Conservation (phyloP, 92 coral and sea anemone genomes). For the Porites rus region DNA sequence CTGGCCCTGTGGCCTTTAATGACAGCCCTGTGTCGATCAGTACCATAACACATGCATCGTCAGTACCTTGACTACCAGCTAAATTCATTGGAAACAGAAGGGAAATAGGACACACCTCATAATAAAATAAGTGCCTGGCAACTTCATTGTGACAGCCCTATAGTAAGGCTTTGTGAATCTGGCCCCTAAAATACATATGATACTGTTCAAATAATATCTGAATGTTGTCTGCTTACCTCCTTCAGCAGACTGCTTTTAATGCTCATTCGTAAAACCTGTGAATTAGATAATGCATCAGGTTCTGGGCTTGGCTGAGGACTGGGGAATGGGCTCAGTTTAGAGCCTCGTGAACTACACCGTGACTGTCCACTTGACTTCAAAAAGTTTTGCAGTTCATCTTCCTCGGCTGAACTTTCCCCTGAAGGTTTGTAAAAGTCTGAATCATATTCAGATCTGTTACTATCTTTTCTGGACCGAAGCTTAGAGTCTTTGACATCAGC, state of each 20-base stretch:
- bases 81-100: no score
- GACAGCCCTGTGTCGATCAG: no score
- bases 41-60: no score
- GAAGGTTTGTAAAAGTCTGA: slow-evolving; percentile 89
- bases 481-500: slow-evolving; percentile 47
- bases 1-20: no score
- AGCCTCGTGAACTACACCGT: slow-evolving; percentile 83
- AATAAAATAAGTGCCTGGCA: no score
- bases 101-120: no score
- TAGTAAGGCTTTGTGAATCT: no score
- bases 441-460: slow-evolving; percentile 81
- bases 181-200: no score
- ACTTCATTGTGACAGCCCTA: no score
- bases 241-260: slow-evolving; percentile 90
- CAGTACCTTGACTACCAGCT: no score
- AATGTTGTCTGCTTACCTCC: slow-evolving; percentile 67
- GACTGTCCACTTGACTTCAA: slow-evolving; percentile 86
- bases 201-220: no score
- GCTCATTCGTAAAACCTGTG: slow-evolving; percentile 88
- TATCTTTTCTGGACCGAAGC: slow-evolving; percentile 60
- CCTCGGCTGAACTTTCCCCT: slow-evolving; percentile 88
- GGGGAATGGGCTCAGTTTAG: slow-evolving; percentile 66
- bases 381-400: slow-evolving; percentile 83
- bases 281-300: slow-evolving; percentile 60
- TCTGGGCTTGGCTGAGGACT: slow-evolving; percentile 68